Conservation (phyloP, 2,888 invertebrate genomes). For the Caenorhabditis sp. region DNA sequence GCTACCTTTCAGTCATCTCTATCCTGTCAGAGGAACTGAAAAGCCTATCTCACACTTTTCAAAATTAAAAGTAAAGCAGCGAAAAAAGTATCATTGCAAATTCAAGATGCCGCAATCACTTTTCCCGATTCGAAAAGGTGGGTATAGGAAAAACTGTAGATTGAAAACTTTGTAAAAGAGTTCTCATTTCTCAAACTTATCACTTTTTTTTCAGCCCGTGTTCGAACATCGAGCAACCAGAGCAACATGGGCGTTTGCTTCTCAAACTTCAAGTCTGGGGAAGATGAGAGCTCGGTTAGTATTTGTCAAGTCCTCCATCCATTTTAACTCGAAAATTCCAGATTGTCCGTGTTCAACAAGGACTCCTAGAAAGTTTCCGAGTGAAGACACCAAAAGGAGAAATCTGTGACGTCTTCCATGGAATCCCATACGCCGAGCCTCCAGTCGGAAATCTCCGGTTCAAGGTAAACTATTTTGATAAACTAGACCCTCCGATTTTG, state of each 20-base stretch:
- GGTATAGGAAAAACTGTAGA: background rate
- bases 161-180: background rate
- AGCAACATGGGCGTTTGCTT: constrained; percentile 57
- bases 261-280: constrained; percentile 43
- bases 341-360: constrained; percentile 56
- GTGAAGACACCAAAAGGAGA: constrained; percentile 48
- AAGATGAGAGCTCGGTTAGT: constrained; percentile 42
- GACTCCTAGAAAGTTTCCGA: constrained; percentile 59
- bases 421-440: constrained; percentile 73
- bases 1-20: constrained; percentile 26
- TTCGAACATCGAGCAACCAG: constrained; percentile 65
- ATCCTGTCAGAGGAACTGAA: constrained; percentile 15
- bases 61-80: constrained; percentile 27
- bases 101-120: constrained; percentile 54
- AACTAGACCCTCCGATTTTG: constrained; percentile 36
- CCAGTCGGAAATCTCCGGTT: constrained; percentile 72
- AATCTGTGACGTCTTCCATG: constrained; percentile 68
- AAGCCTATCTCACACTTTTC: background rate
- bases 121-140: constrained; percentile 40
- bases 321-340: background rate
- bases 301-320: background rate
- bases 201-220: constrained; percentile 51
- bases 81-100: constrained; percentile 38
- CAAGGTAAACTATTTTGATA: constrained; percentile 57
- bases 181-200: background rate